These are phyloP conservation scores for Xenopus petersii DNA, from an alignment of 2,797 vertebrate species.

Conservation along the genomic window DNA sequence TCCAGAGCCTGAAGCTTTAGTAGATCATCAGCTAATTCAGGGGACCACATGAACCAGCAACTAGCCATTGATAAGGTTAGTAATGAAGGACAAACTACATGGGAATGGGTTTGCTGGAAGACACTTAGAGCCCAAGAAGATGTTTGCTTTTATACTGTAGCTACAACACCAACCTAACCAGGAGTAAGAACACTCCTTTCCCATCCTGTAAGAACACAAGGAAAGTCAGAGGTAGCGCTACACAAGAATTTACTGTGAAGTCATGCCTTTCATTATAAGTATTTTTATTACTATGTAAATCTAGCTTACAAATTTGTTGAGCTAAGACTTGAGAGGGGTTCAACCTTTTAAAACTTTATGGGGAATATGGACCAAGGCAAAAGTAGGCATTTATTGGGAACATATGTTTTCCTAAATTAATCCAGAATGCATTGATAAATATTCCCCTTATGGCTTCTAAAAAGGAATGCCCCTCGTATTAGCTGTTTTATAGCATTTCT, in stretches of 20 bases:
- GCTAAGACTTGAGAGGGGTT: background rate
- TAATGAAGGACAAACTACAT: too few species aligned
- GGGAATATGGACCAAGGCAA: background rate
- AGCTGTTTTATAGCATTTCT: background rate
- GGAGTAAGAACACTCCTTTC: too few species aligned
- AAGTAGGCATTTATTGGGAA: background rate
- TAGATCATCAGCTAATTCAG: too few species aligned
- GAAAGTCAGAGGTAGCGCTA: too few species aligned
- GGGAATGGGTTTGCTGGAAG: too few species aligned
- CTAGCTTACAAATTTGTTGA: background rate
- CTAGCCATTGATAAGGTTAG: too few species aligned
- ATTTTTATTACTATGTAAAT: constrained; percentile 5
- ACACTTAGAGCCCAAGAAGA: too few species aligned
- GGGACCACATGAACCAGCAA: too few species aligned
- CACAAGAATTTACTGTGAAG: background rate
- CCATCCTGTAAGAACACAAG: too few species aligned
- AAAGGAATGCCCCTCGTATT: background rate
- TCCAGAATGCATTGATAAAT: constrained; percentile 1
- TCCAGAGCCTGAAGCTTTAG: too few species aligned
- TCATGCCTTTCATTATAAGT: background rate
- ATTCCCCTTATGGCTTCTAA: background rate
- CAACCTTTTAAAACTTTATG: background rate
- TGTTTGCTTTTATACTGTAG: too few species aligned
- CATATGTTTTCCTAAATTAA: constrained; percentile 5
- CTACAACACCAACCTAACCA: too few species aligned